These are phyloP conservation scores for Pipistrellus pipistrellus DNA, from an alignment of 2,797 vertebrate genomes.

Conservation along the genomic window DNA sequence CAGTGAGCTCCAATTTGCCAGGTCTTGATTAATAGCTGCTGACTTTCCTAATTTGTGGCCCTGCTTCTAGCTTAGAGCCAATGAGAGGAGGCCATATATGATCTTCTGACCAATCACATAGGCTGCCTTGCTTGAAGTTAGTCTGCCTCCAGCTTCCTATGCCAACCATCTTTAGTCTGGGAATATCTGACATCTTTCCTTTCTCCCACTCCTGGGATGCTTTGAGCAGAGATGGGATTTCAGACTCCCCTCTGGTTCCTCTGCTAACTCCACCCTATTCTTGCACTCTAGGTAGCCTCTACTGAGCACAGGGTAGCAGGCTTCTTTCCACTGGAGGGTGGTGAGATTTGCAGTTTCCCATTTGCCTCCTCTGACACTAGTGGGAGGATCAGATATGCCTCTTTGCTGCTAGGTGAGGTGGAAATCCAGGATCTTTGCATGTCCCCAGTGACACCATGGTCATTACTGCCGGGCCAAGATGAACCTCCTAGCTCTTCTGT, in stretches of 20 bases:
- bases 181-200: background rate
- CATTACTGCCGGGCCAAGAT: background rate
- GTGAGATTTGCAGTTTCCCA: background rate
- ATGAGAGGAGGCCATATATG: background rate
- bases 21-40: background rate
- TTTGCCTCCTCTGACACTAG: background rate
- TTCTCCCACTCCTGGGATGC: background rate
- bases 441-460: background rate
- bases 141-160: accelerated
- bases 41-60: background rate
- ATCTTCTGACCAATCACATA: background rate
- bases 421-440: background rate
- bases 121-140: background rate
- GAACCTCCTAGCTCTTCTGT: background rate
- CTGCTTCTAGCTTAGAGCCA: background rate
- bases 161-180: background rate
- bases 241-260: background rate
- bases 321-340: background rate
- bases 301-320: background rate
- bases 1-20: background rate
- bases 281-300: background rate
- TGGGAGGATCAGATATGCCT: background rate
- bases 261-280: background rate
- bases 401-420: too few species aligned
- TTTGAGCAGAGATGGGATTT: background rate